A percentile compares a stretch with the other conserved stretches of the same genome.
Conservation (phyloP, 2,797 vertebrate genomes). For the Hippocampus kuda region DNA sequence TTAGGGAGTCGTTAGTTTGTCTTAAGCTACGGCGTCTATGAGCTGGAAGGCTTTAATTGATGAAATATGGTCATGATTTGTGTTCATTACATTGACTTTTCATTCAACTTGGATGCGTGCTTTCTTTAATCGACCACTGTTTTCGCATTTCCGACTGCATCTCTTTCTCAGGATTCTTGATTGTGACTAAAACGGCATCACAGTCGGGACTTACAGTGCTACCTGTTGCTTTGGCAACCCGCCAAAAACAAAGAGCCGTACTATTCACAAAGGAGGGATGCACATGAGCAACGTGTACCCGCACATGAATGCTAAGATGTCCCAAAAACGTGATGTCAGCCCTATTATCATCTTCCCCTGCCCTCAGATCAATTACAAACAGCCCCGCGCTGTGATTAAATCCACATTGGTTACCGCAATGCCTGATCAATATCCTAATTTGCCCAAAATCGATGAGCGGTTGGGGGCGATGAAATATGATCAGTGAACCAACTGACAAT, state of each 20-base stretch:
- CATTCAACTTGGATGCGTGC: too few relatives aligned
- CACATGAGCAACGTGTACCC: not conserved
- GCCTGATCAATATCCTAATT: constrained; percentile 5
- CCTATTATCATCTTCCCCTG: not conserved
- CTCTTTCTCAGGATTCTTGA: not conserved
- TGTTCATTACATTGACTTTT: too few relatives aligned
- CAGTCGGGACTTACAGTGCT: too few relatives aligned
- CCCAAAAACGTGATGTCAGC: not conserved
- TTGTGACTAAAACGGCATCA: not conserved
- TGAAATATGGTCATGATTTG: too few relatives aligned
- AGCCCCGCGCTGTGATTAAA: not conserved
- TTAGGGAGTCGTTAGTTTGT: too few relatives aligned
- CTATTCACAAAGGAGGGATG: not conserved
- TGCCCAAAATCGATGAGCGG: constrained; percentile 4
- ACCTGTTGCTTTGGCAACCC: not conserved
- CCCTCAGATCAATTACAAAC: not conserved
- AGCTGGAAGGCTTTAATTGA: too few relatives aligned
- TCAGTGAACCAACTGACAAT: not conserved
- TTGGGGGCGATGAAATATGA: not conserved
- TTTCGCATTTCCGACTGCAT: too few relatives aligned
- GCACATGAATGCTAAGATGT: not conserved
- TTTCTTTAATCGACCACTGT: too few relatives aligned
- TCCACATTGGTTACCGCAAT: not conserved
- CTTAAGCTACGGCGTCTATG: too few relatives aligned
- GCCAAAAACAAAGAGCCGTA: not conserved